Conservation (phyloP, 2,888 invertebrate species). For the Xestia ashworthii region DNA sequence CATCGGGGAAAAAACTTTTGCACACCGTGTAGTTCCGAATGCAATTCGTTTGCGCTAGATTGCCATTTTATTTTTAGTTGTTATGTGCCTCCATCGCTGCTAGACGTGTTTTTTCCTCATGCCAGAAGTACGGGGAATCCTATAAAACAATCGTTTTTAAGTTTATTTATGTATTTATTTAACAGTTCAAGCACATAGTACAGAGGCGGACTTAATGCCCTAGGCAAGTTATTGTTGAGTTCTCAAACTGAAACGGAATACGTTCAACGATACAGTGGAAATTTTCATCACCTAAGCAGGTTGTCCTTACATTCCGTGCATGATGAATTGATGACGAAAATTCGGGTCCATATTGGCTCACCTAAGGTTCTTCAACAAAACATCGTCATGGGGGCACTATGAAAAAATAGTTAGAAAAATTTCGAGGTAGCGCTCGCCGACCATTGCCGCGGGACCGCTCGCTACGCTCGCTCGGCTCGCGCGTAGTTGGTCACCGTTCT, state of each 20-base stretch:
- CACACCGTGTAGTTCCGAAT: slow-evolving; percentile 20
- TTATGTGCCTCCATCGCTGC: background rate
- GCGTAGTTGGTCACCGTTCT: too few species aligned
- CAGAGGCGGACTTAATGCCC: too few species aligned
- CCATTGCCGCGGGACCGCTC: too few species aligned
- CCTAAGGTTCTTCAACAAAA: too few species aligned
- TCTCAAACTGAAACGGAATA: background rate
- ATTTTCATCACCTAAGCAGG: background rate
- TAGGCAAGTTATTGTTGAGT: background rate
- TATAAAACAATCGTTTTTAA: background rate
- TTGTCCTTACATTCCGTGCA: background rate
- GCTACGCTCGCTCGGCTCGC: too few species aligned
- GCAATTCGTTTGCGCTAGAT: slow-evolving; percentile 31
- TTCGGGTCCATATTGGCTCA: too few species aligned
- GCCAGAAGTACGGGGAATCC: background rate
- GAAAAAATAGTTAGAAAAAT: too few species aligned
- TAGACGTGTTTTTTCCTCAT: background rate
- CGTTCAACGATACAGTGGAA: background rate
- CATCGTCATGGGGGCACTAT: too few species aligned
- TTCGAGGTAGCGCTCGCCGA: too few species aligned
- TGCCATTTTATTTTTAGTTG: slow-evolving; percentile 5
- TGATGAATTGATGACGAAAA: too few species aligned
- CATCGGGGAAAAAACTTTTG: slow-evolving; percentile 8
- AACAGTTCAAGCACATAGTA: too few species aligned
- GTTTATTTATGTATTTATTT: too few species aligned